Evolutionary conservation across 2,113 vertebrate genomes (phyloP).

Genomic region (Lepus europaeus): DNA sequence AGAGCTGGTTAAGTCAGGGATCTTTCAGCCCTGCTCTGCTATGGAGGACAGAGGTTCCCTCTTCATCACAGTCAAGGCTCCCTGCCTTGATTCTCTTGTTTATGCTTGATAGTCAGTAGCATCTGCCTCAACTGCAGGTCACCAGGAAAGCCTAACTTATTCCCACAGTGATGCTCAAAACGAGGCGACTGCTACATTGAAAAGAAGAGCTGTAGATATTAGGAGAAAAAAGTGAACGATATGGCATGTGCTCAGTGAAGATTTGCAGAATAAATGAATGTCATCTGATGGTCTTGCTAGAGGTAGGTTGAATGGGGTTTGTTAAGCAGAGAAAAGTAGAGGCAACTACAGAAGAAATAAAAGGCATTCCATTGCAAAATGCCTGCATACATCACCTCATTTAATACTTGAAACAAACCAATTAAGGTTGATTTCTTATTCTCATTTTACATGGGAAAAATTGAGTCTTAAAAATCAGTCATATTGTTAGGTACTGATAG

Average conservation of each 20-base stretch:
- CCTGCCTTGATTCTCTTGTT: not conserved
- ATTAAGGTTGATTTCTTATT: not conserved
- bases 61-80: not conserved
- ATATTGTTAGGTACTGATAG: not conserved
- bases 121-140: not conserved
- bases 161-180: not conserved
- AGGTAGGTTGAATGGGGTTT: not conserved
- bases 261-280: not conserved
- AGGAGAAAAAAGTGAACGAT: not conserved
- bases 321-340: not conserved
- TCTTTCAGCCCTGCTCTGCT: not conserved
- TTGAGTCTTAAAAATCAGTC: not conserved
- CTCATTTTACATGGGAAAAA: not conserved
- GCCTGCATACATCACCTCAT: not conserved
- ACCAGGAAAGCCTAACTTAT: not conserved
- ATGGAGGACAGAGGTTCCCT: not conserved
- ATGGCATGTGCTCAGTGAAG: not conserved
- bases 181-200: not conserved
- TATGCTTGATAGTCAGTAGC: not conserved
- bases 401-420: constrained; percentile 26
- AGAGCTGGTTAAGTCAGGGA: not conserved
- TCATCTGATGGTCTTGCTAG: not conserved
- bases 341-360: not conserved
- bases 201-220: not conserved
- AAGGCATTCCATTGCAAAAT: not conserved